Conservation (phyloP, 2,113 vertebrate species). For the Tetrao urogallus region DNA sequence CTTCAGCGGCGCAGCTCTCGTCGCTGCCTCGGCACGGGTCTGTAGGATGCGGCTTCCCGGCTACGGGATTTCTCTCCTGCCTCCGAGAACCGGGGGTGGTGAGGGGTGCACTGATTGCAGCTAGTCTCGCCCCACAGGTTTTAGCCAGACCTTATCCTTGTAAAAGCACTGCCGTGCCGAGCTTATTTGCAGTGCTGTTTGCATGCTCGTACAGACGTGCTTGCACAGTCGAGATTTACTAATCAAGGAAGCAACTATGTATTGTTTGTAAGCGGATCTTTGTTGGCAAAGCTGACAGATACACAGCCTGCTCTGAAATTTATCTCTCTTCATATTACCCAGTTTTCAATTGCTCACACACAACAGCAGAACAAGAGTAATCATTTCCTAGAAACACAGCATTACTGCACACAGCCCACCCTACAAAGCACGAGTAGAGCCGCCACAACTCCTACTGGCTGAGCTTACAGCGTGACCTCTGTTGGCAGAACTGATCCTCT, state of each 20-base stretch:
- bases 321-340: not conserved
- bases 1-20: too few species aligned
- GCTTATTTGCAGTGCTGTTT: rapidly evolving
- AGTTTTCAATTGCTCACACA: not conserved
- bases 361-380: not conserved
- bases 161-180: not conserved
- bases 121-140: rapidly evolving
- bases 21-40: not conserved
- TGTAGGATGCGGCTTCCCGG: not conserved
- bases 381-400: not conserved
- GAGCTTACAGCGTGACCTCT: not conserved
- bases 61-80: rapidly evolving
- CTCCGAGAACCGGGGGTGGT: rapidly evolving
- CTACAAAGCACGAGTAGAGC: not conserved
- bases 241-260: not conserved
- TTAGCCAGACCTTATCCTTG: rapidly evolving
- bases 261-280: not conserved
- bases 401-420: too few species aligned
- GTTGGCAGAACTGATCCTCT: not conserved
- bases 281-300: not conserved
- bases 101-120: rapidly evolving
- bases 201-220: rapidly evolving
- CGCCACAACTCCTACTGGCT: not conserved
- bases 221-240: not conserved
- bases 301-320: not conserved